Evolutionary conservation across 2,113 vertebrate species (phyloP), one percentile per base, ranked within the genome.

Genomic region (Sinocyclocheilus grahami): DNA sequence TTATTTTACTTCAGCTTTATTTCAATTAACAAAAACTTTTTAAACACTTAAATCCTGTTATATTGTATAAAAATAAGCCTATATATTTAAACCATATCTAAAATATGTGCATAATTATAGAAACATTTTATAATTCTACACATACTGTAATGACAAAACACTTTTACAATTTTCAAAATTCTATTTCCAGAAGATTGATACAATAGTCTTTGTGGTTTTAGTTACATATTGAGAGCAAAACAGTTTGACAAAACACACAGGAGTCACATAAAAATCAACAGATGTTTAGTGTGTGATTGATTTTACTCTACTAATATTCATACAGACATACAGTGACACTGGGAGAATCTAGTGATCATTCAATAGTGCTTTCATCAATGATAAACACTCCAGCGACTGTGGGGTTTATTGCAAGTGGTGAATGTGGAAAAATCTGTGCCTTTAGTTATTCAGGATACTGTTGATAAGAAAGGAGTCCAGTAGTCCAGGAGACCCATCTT

Each of bases 401-500:
- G 8, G 33, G 1, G 37, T 72, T 72, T 42, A 72, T 42, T 72
- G 11, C 20, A 39, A 62, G 53, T 42, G 37, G 11, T 80, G 37
- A 62, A 9, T 69, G 71, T 82, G 71, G 20, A 67, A 33, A n/a
- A 4, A 16, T 51, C 14, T 78, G 37, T 82, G 67, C 30, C 20
- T 42, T 42, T 53, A 30, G 48, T 84, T 13, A 39, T 33, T 71
- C 27, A 42, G 37, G 71, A 42, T 42, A n/a, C 20, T 42, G 39
- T 27, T 80, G 53, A 78, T 53, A 78, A 42, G 2, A 8, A 14
- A 53, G 37, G 9, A 10, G 42, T 83, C 87, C 83, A 90, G 93
- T 96, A 98, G 86, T 97, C 94, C 53, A 93, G 93, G 81, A 98
- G 94, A 80, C 97, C 97, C 18, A 99, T 96, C 93, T 99, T 98